Percentiles rank a stretch among this genome's conserved stretches.
Evolutionary conservation across 2,888 invertebrate species (phyloP).

Genomic region (Operophtera brumata): DNA sequence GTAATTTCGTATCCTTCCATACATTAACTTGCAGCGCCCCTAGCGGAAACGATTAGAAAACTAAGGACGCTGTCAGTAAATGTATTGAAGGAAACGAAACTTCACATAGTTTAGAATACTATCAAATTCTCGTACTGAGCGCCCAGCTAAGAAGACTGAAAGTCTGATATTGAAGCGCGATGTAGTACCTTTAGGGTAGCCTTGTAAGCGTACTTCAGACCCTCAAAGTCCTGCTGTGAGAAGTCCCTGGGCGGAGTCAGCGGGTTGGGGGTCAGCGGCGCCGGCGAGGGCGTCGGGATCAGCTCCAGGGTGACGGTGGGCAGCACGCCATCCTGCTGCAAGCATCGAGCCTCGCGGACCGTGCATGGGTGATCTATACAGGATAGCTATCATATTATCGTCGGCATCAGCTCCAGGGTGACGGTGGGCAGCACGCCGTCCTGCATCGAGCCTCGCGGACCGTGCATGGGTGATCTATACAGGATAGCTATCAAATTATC

Average conservation of each 20-base stretch:
- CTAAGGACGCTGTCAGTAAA: too few species aligned
- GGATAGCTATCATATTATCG: too few species aligned
- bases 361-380: slow-evolving; percentile 70
- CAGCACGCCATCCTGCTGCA: slow-evolving; percentile 68
- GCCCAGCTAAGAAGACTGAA: too few species aligned
- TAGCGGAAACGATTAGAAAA: too few species aligned
- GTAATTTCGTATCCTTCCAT: too few species aligned
- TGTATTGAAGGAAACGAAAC: too few species aligned
- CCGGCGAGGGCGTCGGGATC: slow-evolving; percentile 47
- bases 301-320: slow-evolving; percentile 64
- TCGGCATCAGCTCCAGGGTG: slow-evolving; percentile 53
- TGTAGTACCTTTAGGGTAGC: slow-evolving; percentile 58
- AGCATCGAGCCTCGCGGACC: slow-evolving; percentile 64
- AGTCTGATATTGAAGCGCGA: neutral
- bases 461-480: slow-evolving; percentile 70
- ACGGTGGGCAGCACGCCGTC: slow-evolving; percentile 68
- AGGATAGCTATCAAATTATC: too few species aligned
- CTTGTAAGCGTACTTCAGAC: slow-evolving; percentile 61
- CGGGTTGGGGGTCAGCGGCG: slow-evolving; percentile 42
- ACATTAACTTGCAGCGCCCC: too few species aligned
- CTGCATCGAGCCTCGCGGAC: slow-evolving; percentile 68
- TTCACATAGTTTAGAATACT: too few species aligned
- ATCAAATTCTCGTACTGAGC: too few species aligned
- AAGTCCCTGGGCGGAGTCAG: slow-evolving; percentile 53
- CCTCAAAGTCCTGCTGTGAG: slow-evolving; percentile 68